These are phyloP conservation scores for Alligator sinensis DNA, from an alignment of 2,113 vertebrate genomes.

Conservation along the genomic window DNA sequence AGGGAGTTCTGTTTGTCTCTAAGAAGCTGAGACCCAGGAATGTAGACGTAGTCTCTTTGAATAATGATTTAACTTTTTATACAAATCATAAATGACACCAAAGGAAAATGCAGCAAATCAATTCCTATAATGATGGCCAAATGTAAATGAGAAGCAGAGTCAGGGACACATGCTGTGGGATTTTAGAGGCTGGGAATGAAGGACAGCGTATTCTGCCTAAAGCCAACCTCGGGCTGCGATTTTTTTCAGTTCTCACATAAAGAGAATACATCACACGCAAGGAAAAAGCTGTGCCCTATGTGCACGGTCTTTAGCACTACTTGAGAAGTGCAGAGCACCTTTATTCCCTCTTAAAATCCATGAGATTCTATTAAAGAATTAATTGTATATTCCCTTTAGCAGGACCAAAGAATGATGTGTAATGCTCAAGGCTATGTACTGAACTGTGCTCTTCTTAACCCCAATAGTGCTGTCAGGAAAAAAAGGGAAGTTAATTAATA, in stretches of 20 bases:
- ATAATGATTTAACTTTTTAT: neutral
- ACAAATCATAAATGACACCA: neutral
- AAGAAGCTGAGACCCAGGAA: neutral
- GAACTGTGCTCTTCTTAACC: neutral
- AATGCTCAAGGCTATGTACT: constrained; percentile 32
- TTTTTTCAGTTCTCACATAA: neutral
- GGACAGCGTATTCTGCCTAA: constrained; percentile 47
- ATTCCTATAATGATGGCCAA: neutral
- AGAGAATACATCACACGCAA: neutral
- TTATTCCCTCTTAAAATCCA: neutral
- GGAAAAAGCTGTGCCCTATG: neutral
- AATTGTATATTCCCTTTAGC: neutral
- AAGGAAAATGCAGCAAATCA: neutral
- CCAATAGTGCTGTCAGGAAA: neutral
- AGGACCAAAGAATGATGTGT: accelerated
- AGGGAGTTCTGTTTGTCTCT: neutral
- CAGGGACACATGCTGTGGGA: neutral
- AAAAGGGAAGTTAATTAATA: constrained; percentile 25
- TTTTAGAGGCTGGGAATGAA: neutral
- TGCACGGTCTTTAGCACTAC: accelerated
- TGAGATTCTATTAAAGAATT: neutral
- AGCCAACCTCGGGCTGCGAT: constrained; percentile 22
- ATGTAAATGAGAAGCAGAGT: constrained; percentile 32
- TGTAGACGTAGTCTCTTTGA: neutral
- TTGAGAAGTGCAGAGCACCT: neutral